Evolutionary conservation across 2,888 invertebrate genomes (phyloP), one percentile per base, ranked within the genome.

Genomic region (Salticus scenicus): DNA sequence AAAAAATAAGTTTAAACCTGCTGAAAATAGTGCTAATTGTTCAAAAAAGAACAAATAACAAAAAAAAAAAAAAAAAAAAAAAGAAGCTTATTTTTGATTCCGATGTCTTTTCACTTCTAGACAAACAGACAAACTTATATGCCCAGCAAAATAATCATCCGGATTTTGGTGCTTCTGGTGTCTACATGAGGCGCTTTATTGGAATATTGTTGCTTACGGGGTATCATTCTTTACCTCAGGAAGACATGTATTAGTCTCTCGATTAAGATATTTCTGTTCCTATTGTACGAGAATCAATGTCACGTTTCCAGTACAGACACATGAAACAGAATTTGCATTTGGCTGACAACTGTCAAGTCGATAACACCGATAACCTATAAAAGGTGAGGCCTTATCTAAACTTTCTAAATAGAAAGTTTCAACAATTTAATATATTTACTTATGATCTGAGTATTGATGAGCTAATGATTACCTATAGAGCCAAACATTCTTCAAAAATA

Each of bases 271-370:
- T 37, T 41, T 28, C 33, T 17, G n/a, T n/a, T n/a, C n/a, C n/a
- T n/a, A n/a, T n/a, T n/a, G n/a, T n/a, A n/a, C n/a, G n/a, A n/a
- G n/a, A 64, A 37, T 24, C 66, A 10, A 75, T 66, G 66, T 64
- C 64, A 37, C 41, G 64, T 20, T 27, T 31, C 14, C 66, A 66
- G 20, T 75, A 75, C n/a, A 64, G 41, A 17, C 64, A 28, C 27
- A 66, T 64, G 28, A 75, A 75, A 42, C 75, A 64, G 37, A 75
- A 75, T 66, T 42, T 75, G 66, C 75, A 41, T 37, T 75, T 37
- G 30, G 75, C 75, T 28, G 64, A 75, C 24, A 66, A 64, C 30
- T 37, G 28, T 64, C 1, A 14, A 30, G 42, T 77, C 24, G 76
- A 77, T 51, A 77, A 12, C 30, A 69, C 10, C 7, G 69, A 76